phyloP scores from a whole-genome alignment of 2,113 vertebrate species.

The Passer montanus region DNA sequence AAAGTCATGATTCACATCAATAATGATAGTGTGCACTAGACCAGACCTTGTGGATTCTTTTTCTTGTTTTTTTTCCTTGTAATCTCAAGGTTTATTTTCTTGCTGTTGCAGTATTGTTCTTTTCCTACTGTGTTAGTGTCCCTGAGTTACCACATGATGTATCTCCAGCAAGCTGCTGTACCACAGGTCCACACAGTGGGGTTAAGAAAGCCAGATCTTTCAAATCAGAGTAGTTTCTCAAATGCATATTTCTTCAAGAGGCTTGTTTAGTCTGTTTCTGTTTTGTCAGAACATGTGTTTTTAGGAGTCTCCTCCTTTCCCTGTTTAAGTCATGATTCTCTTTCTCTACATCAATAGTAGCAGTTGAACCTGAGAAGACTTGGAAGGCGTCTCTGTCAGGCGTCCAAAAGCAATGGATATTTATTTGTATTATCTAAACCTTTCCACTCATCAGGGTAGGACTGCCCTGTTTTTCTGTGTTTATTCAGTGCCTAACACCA shows the following conservation, averaged over 20 bases:
- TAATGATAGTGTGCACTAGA: not conserved
- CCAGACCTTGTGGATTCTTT: not conserved
- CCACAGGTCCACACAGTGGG: not conserved
- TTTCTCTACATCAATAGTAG: not conserved
- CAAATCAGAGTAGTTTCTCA: not conserved
- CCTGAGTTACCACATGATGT: conserved; percentile 1
- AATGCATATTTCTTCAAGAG: not conserved
- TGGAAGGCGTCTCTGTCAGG: not conserved
- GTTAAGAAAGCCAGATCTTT: not conserved
- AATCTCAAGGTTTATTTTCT: conserved; percentile 59
- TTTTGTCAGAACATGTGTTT: not conserved
- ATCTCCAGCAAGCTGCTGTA: not conserved
- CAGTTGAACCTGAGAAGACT: not conserved
- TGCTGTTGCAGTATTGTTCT: not conserved
- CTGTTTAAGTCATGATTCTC: not conserved
- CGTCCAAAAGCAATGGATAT: not conserved
- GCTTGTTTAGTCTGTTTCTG: conserved; percentile 38
- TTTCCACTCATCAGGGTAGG: not conserved
- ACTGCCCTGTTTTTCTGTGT: conserved; percentile 2
- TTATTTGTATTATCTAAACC: conserved; percentile 9
- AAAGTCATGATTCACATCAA: not conserved
- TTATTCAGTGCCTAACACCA: not conserved
- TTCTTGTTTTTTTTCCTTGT: not conserved
- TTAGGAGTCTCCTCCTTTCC: not conserved
- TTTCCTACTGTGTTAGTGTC: not conserved